Base-by-base conservation (phyloP, 2,888 invertebrate species). In the Cyclophora albipunctata region DNA sequence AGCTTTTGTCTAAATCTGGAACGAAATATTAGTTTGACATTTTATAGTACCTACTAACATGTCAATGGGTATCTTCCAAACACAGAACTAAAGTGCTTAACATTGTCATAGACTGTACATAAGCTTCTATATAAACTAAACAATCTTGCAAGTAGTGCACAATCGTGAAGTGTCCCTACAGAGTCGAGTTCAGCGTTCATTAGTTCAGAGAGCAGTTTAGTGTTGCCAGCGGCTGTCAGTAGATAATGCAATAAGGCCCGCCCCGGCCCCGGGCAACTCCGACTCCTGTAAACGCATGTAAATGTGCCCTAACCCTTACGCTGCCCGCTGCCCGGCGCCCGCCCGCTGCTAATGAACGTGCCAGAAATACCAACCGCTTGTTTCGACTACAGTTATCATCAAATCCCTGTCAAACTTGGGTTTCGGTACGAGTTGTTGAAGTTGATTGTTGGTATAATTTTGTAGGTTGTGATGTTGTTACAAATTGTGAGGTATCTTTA, bases 281-380 rank as follows among this genome's bases (percentile, higher is more conserved):
- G 20, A 20, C 64, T 69, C 71, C 43, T 3, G 43, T 43, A 43
- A 43, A 43, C 43, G 43, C 71, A 77, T 77, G 75, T 75, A 76
- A 78, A 79, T 78, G 70, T 51, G 55, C 59, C 67, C 63, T 74
- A 73, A 75, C 62, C 63, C 62, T 71, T 72, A 68, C 63, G 59
- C 75, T 78, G 73, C 4, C 37, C 37, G 20, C 20, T 81, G 20
- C 20, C 20, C 20, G 20, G 20, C 20, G 80, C 79, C 77, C 66
- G 63, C 20, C 66, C 53, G 43, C 61, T 68, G 71, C 71, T 73
- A 77, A 78, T 73, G 76, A 77, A 73, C 65, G 75, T 69, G 73
- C 62, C 68, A 54, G 62, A 62, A 65, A 58, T 58, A 64, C 64
- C 64, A 66, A 58, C 62, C 63, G 64, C 63, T 63, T 61, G 53